Conservation (phyloP, 2,797 vertebrate genomes). For the Clarias fuscus region DNA sequence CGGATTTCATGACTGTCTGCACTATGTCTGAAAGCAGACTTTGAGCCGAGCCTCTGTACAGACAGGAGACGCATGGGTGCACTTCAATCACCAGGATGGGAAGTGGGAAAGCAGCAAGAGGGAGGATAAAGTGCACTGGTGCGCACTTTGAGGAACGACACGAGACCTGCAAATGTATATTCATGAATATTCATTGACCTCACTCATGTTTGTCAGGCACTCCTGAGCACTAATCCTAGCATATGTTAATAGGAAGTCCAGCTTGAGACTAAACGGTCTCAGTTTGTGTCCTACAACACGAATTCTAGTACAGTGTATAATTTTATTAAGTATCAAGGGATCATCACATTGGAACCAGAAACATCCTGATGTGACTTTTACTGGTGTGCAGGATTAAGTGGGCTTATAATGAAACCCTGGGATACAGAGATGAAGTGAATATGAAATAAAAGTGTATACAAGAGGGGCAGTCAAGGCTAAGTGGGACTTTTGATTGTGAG, state of each 20-base stretch:
- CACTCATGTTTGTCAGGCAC: not conserved
- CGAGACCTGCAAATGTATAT: not conserved
- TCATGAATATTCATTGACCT: not conserved
- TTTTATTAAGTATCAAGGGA: not conserved
- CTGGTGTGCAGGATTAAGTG: not conserved
- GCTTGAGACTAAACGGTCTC: not conserved
- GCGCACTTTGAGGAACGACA: not conserved
- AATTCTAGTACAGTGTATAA: not conserved
- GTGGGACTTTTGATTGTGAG: too few relatives aligned
- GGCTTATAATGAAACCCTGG: not conserved
- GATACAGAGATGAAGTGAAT: not conserved
- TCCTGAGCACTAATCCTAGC: not conserved
- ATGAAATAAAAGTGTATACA: not conserved
- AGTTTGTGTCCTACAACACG: not conserved
- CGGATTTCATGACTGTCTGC: not conserved
- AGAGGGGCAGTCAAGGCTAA: too few relatives aligned
- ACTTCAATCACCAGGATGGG: constrained; percentile 3
- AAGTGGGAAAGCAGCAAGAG: not conserved
- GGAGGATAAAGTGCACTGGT: not conserved
- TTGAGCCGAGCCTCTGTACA: not conserved
- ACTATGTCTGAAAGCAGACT: not conserved
- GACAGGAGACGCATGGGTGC: not conserved
- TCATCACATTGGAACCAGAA: not conserved
- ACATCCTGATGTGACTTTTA: not conserved
- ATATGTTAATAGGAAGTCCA: not conserved